Evolutionary conservation across 2,797 vertebrate species (phyloP).

Genomic region (Argentina silus): DNA sequence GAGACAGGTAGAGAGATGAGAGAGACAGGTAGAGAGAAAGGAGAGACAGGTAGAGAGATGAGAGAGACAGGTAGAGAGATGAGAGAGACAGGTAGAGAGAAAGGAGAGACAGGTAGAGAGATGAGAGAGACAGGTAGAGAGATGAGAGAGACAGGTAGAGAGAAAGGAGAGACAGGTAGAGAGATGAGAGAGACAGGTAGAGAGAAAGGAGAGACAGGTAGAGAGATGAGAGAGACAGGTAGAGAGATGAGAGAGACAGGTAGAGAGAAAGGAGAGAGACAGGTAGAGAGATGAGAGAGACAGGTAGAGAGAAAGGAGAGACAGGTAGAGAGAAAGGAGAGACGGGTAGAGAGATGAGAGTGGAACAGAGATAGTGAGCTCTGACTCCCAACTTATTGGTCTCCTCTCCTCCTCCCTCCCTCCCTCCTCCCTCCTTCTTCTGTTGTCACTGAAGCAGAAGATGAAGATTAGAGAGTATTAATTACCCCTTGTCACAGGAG

Average conservation of each 20-base stretch:
- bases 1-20: constrained; percentile 20
- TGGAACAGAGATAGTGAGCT: constrained; percentile 64
- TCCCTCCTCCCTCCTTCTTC: constrained; percentile 28
- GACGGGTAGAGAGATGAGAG: constrained; percentile 47
- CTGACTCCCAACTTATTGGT: constrained; percentile 57
- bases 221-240: no score
- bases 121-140: neutral
- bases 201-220: neutral
- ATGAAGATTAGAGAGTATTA: constrained; percentile 50
- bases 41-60: neutral
- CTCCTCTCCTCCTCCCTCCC: constrained; percentile 2
- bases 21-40: constrained; percentile 14
- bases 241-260: neutral
- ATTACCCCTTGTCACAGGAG: constrained; percentile 54
- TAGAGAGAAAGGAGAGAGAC: no score
- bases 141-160: no score
- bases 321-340: no score
- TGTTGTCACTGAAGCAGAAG: constrained; percentile 36
- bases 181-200: no score
- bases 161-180: neutral
- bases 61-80: neutral
- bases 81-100: neutral
- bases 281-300: neutral
- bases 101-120: no score
- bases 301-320: neutral